These are phyloP conservation scores for Mesopsocus fuscifrons DNA, from an alignment of 2,888 invertebrate species.

Conservation along the genomic window DNA sequence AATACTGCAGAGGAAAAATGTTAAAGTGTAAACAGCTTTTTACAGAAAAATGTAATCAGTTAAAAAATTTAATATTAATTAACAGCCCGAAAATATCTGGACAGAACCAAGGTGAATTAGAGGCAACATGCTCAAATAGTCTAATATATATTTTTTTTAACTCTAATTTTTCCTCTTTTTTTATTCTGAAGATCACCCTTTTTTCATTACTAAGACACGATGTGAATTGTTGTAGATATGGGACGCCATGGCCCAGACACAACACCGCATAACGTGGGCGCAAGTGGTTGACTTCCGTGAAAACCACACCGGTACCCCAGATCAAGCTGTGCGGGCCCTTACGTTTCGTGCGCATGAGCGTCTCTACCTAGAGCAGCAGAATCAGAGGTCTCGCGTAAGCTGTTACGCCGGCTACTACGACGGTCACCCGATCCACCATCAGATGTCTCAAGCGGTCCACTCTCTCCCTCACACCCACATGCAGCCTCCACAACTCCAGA, in stretches of 20 bases:
- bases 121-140: too few species aligned
- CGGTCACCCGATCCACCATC: constrained; percentile 12
- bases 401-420: constrained; percentile 1
- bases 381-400: background rate
- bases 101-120: too few species aligned
- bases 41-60: too few species aligned
- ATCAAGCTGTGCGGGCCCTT: constrained; percentile 30
- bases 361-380: constrained; percentile 21
- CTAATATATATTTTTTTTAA: constrained; percentile 5
- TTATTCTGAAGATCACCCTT: constrained; percentile 11
- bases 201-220: constrained; percentile 42
- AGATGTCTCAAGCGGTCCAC: background rate
- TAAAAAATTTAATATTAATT: too few species aligned
- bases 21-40: too few species aligned
- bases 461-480: constrained; percentile 9
- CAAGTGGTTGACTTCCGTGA: constrained; percentile 45
- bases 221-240: too few species aligned
- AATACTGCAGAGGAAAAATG: constrained; percentile 8
- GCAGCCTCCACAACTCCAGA: constrained; percentile 12
- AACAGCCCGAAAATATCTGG: too few species aligned
- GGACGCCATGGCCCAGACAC: constrained; percentile 43
- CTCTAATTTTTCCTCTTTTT: constrained; percentile 8
- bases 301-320: constrained; percentile 32
- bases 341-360: constrained; percentile 23
- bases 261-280: constrained; percentile 37